Evolutionary conservation across 2,888 invertebrate species (phyloP), one percentile per base, ranked within the genome.

Genomic region (Buathra laborator): DNA sequence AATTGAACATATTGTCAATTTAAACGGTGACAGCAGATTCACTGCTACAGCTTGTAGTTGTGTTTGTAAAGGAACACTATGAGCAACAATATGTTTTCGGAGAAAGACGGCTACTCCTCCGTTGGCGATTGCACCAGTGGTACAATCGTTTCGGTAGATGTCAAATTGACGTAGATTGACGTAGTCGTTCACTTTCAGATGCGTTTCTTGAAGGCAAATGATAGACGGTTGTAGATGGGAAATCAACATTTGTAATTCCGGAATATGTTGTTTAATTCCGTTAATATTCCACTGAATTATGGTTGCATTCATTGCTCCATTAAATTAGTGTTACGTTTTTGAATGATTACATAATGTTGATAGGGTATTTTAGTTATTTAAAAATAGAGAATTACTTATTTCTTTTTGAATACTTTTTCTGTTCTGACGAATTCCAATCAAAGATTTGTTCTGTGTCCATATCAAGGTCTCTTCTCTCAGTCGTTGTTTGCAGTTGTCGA

Each of bases 131-230:
- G 7, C 9, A 3, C 62, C 62, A 19, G 62, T 62, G 2, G 24
- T 10, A 24, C 29, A 62, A 14, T 62, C 62, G 9, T 24, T 62
- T 29, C 62, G 29, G 29, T 62, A 32, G 2, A 32, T 62, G 10
- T 62, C 32, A 32, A 62, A 62, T 14, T 62, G 10, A 9, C 62
- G 62, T 10, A 62, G 62, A 24, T 62, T 32, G 2, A 62, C 12
- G 29, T 24, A 7, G 5, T 62, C 62, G 5, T 32, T 24, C 9
- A 1, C 62, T 32, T 62, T 62, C 1, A 62, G 24, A 14, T 14
- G 62, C 9, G 62, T 62, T 32, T 62, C 62, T 14, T 62, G 62
- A 29, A 62, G 10, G 14, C 62, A 62, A 10, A 62, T 62, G 10
- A 62, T 29, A 29, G 24, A 29, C 7, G 62, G 62, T 29, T 6